Evolutionary conservation across 2,797 vertebrate species (phyloP).

Genomic region (Morelia viridis): DNA sequence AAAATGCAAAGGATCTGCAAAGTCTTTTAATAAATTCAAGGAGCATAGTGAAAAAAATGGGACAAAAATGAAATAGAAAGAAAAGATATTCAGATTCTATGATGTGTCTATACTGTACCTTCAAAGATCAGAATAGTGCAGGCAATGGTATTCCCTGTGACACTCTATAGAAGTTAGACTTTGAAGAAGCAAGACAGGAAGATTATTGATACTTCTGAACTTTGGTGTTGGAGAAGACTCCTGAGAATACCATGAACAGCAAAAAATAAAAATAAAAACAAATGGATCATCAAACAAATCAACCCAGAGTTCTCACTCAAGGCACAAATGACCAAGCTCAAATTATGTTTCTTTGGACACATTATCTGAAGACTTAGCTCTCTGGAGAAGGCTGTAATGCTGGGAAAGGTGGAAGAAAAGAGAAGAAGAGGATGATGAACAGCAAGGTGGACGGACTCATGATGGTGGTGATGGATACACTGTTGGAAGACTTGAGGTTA

Average conservation of each 20-base stretch:
- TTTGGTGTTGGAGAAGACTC: neutral
- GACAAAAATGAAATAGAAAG: too few relatives aligned
- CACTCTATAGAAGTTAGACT: neutral
- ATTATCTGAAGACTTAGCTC: neutral
- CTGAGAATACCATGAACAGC: neutral
- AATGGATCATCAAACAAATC: neutral
- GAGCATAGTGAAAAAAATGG: too few relatives aligned
- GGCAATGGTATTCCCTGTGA: neutral
- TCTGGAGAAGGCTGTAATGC: neutral
- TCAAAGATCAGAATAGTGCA: neutral
- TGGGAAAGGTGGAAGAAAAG: neutral
- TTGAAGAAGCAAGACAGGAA: neutral
- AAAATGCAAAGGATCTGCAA: too few relatives aligned
- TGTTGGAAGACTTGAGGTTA: neutral
- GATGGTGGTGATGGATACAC: neutral
- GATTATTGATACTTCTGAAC: neutral
- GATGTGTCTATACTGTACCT: neutral
- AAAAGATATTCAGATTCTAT: neutral
- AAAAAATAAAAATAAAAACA: neutral
- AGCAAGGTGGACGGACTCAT: neutral
- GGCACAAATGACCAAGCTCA: neutral
- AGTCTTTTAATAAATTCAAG: too few relatives aligned
- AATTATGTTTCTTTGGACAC: neutral
- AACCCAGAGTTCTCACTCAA: neutral
- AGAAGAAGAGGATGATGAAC: neutral